Evolutionary conservation across 2,797 vertebrate species (phyloP).

Genomic region (Xiphorhynchus erythropygius): DNA sequence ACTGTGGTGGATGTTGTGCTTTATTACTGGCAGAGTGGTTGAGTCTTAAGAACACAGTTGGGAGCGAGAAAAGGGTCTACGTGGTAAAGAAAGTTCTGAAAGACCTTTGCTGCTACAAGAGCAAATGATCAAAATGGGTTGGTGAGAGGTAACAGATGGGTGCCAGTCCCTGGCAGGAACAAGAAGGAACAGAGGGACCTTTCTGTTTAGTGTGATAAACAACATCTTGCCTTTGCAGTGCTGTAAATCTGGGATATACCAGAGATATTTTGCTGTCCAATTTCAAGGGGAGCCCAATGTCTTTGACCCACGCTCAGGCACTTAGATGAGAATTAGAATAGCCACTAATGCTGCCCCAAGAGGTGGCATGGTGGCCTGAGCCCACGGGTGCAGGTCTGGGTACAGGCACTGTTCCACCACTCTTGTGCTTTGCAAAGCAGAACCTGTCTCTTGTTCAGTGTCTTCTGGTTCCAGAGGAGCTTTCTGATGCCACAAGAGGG

Average conservation of each 20-base stretch:
- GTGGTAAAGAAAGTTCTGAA: neutral
- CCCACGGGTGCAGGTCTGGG: fast-evolving
- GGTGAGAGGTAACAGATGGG: neutral
- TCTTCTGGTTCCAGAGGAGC: too few species aligned
- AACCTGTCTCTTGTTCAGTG: fast-evolving
- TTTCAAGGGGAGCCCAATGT: neutral
- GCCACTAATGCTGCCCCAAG: fast-evolving
- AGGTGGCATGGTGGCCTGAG: neutral
- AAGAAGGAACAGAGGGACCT: neutral
- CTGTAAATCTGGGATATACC: neutral
- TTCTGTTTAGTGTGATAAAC: neutral
- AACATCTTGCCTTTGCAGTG: neutral
- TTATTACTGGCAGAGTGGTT: fast-evolving
- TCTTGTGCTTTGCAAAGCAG: fast-evolving
- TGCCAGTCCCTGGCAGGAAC: neutral
- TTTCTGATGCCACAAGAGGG: neutral
- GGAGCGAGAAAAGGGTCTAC: neutral
- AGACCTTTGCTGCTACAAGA: neutral
- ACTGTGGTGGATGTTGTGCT: neutral
- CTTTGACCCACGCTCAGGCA: neutral
- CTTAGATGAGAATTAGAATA: neutral
- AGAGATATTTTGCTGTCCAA: neutral
- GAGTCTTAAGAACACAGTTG: neutral
- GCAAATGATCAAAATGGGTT: neutral
- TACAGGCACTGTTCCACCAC: fast-evolving